These are phyloP conservation scores for Camponotus pennsylvanicus DNA, from an alignment of 1,140 invertebrate species.

Conservation along the genomic window DNA sequence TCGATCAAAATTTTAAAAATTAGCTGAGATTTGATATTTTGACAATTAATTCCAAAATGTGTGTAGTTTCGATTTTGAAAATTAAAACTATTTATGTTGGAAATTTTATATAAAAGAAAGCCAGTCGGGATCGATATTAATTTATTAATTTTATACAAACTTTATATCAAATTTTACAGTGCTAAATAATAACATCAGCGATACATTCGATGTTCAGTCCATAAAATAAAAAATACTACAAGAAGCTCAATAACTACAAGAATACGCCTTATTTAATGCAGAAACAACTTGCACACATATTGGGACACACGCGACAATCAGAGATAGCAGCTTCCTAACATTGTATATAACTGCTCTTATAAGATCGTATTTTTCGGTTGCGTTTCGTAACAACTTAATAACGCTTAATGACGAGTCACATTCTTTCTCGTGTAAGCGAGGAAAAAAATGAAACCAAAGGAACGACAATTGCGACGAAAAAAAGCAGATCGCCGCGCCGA, in stretches of 20 bases:
- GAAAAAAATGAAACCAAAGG: background rate
- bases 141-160: too few relatives aligned
- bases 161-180: background rate
- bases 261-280: background rate
- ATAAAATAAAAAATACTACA: background rate
- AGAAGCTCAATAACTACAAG: background rate
- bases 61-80: background rate
- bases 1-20: background rate
- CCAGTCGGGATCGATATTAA: background rate
- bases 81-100: background rate
- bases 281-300: slow-evolving; percentile 16
- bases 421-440: background rate
- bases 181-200: too few relatives aligned
- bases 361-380: background rate
- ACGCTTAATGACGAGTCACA: slow-evolving; percentile 26
- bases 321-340: background rate
- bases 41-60: background rate
- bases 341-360: slow-evolving; percentile 37
- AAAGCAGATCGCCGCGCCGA: background rate
- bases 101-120: too few relatives aligned
- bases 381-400: slow-evolving; percentile 44
- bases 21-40: background rate
- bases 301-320: slow-evolving; percentile 16
- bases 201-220: background rate
- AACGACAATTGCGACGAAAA: background rate